Evolutionary conservation across 2,888 invertebrate species (phyloP), one percentile per base, ranked within the genome.

Genomic region (Cheilosia variabilis): DNA sequence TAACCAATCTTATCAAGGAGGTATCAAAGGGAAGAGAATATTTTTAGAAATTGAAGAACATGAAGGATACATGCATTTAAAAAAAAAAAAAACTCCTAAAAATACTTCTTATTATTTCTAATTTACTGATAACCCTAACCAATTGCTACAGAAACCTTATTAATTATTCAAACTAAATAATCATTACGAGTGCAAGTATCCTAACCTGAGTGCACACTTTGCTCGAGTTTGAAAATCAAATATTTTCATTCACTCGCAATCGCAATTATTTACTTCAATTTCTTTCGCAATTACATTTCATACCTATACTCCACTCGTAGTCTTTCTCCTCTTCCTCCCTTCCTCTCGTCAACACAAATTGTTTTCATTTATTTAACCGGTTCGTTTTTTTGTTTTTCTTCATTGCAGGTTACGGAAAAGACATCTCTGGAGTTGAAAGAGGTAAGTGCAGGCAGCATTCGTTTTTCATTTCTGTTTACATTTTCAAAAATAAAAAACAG

Each of bases 381-480:
- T 65, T 76, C 41, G 22, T 68, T 87, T 72, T 24, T 19, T 63
- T 37, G 78, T 73, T 88, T 88, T 87, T 88, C 88, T 89, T 90
- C 91, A 89, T 95, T 94, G 41, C 93, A 95, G 95, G 95, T 89
- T 92, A 92, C 92, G 91, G 92, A 92, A 92, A 92, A 92, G 91
- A 92, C 88, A 91, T 92, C 90, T 90, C 91, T 88, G 90, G 92
- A 91, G 91, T 91, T 91, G 91, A 92, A 90, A 91, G 91, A 91
- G 92, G 91, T 92, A 90, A 90, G 92, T 88, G 43, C 43, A 81
- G 43, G 47, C 47, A 37, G 53, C 47, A 60, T 68, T 27, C 65
- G 73, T 66, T 75, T 55, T 37, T 62, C 37, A 63, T 60, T 66
- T 72, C 62, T 73, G 37, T 71, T 75, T 80, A 55, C 63, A 50